These are phyloP conservation scores for Elachura formosa DNA, from an alignment of 2,113 vertebrate genomes.

Conservation along the genomic window DNA sequence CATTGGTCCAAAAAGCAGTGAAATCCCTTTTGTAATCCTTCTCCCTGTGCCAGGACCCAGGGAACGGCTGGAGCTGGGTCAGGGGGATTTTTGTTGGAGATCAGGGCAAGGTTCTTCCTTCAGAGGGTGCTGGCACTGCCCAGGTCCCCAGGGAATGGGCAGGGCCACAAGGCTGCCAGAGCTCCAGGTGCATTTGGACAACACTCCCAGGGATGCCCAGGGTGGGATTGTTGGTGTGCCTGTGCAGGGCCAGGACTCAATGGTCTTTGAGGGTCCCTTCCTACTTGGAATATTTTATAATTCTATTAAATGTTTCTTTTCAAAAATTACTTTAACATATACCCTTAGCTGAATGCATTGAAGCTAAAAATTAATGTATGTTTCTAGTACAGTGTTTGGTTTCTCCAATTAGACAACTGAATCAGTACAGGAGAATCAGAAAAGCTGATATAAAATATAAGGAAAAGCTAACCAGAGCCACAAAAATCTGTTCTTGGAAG, in stretches of 20 bases:
- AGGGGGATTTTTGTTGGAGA: accelerated
- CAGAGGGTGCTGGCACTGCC: neutral
- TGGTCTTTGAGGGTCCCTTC: neutral
- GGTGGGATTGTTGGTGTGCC: neutral
- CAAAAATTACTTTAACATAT: neutral
- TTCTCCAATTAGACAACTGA: neutral
- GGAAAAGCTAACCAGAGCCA: neutral
- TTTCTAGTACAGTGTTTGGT: neutral
- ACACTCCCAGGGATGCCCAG: accelerated
- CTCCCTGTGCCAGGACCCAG: neutral
- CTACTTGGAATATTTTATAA: neutral
- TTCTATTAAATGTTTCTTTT: neutral
- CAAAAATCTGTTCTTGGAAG: neutral
- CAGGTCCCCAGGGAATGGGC: neutral
- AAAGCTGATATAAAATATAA: neutral
- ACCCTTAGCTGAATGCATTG: neutral
- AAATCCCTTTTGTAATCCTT: neutral
- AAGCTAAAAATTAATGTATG: neutral
- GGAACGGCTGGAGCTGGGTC: accelerated
- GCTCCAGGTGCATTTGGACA: neutral
- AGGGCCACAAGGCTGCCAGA: accelerated
- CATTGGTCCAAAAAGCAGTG: neutral
- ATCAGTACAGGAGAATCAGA: neutral
- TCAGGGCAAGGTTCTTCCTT: accelerated
- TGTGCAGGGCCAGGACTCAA: accelerated